phyloP scores from a whole-genome alignment of 2,113 vertebrate genomes.

The Pithys albifrons region DNA sequence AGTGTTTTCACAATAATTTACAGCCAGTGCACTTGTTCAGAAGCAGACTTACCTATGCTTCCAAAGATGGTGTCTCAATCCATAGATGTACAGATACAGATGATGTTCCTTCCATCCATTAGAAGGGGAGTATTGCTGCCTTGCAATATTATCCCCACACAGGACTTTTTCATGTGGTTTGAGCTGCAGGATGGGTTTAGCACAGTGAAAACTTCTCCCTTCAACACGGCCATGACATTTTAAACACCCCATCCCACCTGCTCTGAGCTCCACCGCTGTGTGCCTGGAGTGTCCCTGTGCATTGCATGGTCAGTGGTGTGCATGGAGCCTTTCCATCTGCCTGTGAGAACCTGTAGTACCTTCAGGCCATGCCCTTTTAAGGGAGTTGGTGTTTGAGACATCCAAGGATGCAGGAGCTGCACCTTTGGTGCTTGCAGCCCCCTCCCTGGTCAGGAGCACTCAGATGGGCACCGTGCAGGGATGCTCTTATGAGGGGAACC shows the following conservation, averaged over 20 bases:
- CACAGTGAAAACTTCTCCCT: not conserved
- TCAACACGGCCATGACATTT: fast-evolving
- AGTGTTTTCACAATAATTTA: not conserved
- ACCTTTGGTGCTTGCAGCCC: not conserved
- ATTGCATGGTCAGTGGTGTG: not conserved
- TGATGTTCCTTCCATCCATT: not conserved
- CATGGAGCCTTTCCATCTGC: not conserved
- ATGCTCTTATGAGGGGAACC: not conserved
- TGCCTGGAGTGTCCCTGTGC: not conserved
- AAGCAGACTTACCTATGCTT: not conserved
- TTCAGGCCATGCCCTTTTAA: not conserved
- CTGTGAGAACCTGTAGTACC: fast-evolving
- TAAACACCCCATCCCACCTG: not conserved
- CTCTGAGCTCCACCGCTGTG: not conserved
- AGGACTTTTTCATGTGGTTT: not conserved
- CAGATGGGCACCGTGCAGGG: not conserved
- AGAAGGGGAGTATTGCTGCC: not conserved
- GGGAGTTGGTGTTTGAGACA: not conserved
- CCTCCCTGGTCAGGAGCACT: not conserved
- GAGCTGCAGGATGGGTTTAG: not conserved
- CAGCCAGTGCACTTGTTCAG: not conserved
- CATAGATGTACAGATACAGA: not conserved
- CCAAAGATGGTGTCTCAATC: not conserved
- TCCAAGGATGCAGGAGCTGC: not conserved
- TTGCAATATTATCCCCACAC: not conserved